Percentiles rank a stretch among this genome's conserved stretches.
phyloP scores from a whole-genome alignment of 1,140 invertebrate species.

The Drosophila arawakana region DNA sequence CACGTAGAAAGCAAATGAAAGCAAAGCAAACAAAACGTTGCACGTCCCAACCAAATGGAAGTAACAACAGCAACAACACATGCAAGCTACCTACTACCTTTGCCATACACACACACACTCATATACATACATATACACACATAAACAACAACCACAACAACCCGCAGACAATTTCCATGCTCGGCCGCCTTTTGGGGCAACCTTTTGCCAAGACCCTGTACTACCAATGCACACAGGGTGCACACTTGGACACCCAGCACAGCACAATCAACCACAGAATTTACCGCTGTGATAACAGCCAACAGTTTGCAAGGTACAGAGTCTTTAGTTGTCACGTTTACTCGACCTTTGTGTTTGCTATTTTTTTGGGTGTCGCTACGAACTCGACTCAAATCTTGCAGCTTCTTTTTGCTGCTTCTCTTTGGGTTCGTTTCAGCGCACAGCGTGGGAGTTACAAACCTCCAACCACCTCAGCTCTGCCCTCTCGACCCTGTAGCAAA shows the following conservation, averaged over 20 bases:
- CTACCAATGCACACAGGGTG: too few species aligned
- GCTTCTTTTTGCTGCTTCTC: background rate
- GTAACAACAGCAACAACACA: conserved; percentile 33
- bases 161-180: conserved; percentile 40
- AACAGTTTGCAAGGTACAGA: too few species aligned
- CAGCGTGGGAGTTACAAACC: conserved; percentile 65
- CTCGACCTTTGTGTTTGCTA: background rate
- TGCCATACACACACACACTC: conserved; percentile 9
- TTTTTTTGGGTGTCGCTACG: background rate
- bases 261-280: too few species aligned
- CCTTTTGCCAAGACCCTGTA: conserved; percentile 9
- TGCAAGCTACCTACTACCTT: conserved; percentile 25
- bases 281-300: too few species aligned
- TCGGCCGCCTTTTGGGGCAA: conserved; percentile 42
- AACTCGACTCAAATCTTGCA: conserved; percentile 6
- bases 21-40: conserved; percentile 62
- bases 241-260: too few species aligned
- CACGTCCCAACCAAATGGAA: conserved; percentile 52
- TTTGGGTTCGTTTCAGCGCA: conserved; percentile 55
- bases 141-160: conserved; percentile 9
- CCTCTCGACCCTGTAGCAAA: too few species aligned
- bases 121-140: background rate
- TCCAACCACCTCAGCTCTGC: background rate
- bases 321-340: too few species aligned
- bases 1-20: conserved; percentile 80